Evolutionary conservation across 2,797 vertebrate species (phyloP), one percentile per base, ranked within the genome.

Genomic region (Sebastiscus tertius): DNA sequence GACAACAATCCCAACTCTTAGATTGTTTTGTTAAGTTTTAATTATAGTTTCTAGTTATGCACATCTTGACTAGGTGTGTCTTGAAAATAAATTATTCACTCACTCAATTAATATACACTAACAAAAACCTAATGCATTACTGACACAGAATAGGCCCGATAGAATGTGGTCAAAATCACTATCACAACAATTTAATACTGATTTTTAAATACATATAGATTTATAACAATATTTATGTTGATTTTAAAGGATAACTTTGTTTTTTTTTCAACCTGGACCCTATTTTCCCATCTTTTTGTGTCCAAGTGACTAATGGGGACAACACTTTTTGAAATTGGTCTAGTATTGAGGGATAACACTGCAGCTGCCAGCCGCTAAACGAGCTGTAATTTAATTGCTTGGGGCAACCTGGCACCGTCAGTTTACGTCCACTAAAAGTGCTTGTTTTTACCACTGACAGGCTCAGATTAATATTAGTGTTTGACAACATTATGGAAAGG

Each of bases 301-400:
- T 42, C 0, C 16, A 42, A 42, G 39, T 42, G 39, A 42, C 39
- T 42, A 42, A 42, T 42, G 39, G 13, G 39, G 0, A 42, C 39
- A 42, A 42, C 13, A 14, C 39, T 42, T 42, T 42, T 42, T 42
- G 39, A 14, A 42, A 42, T 42, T 42, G 5, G 13, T 42, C 5
- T 42, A 14, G 13, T 42, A 16, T 42, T 39, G 12, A 39, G 36
- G 36, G 36, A 2, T 12, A 39, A 39, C 36, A 12, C 36, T 39
- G 36, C 36, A 39, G 4, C 36, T 0, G 11, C 34, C 34, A 36
- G 34, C 34, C 36, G 36, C 36, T 39, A 39, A 39, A 13, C 36
- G 0, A 39, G 36, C 36, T 13, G 36, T 13, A 39, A 36, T 36
- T 36, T 0, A 36, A 36, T 36, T 36, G 10, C 0, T 4, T 2